Evolutionary conservation across 2,888 invertebrate genomes (phyloP), one percentile per base, ranked within the genome.

Genomic region (Geotrupes spiniger): DNA sequence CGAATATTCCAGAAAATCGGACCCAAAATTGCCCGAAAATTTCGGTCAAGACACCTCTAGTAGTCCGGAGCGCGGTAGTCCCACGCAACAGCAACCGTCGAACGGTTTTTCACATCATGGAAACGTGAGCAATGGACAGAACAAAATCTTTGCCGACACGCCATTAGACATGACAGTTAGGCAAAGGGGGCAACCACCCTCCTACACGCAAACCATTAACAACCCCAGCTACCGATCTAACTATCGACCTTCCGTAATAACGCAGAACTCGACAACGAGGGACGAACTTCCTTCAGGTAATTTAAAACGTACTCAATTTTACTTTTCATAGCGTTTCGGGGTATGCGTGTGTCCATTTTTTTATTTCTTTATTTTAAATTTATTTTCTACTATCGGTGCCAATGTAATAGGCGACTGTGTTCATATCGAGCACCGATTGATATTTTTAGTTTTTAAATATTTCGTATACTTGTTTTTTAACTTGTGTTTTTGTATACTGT

Each of bases 141-240:
- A 27, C 38, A 36, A 17, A 42, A 41, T 10, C 16, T 26, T 75
- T 0, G 63, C 71, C 42, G 80, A 80, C 61, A 76, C 78, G 1
- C 83, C 83, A 1, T 76, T 83, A 40, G 83, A 83, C 64, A 83
- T 83, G 83, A 73, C 80, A 47, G 73, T 82, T 38, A 73, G 80
- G 46, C 72, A 79, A 6, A 71, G 81, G 11, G 80, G 81, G 1
- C 76, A 81, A 26, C 83, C 83, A 2, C 82, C 82, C 33, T 81
- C 82, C 1, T 82, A 82, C 70, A 76, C 73, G 45, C 75, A 76
- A 55, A 72, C 75, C 21, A 68, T 75, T 51, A 74, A 65, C 57
- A 72, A 72, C 57, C 71, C 72, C 14, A 66, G 70, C 21, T 72
- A 70, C 56, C 60, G 72, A 56, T 63, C 64, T 3, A 63, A 53